Conservation (phyloP, 2,888 invertebrate species). For the Linyphia triangularis region DNA sequence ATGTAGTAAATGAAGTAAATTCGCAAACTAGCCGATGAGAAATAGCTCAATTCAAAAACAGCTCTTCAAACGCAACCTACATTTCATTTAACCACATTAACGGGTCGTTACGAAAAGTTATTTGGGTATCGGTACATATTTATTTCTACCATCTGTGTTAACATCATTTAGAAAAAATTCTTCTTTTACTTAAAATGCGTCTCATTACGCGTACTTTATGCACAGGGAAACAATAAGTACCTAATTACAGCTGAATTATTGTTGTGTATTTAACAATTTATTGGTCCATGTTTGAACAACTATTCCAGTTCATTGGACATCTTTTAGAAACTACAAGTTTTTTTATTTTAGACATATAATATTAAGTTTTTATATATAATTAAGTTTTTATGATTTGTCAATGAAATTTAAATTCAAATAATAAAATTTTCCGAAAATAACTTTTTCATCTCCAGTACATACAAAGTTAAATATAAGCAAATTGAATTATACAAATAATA, state of each 20-base stretch:
- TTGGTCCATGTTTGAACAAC: not conserved
- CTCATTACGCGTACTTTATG: not conserved
- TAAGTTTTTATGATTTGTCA: too few relatives aligned
- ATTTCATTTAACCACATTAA: constrained; percentile 63
- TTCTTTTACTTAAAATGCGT: not conserved
- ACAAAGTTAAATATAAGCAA: too few relatives aligned
- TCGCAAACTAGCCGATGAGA: too few relatives aligned
- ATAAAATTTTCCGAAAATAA: too few relatives aligned
- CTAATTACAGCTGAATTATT: constrained; percentile 46
- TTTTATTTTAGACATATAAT: not conserved
- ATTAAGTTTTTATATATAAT: too few relatives aligned
- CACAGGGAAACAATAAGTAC: not conserved
- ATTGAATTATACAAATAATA: too few relatives aligned
- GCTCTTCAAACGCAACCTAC: constrained; percentile 44
- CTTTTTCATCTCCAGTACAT: too few relatives aligned
- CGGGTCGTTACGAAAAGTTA: constrained; percentile 63
- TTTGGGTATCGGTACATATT: too few relatives aligned
- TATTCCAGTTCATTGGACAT: not conserved
- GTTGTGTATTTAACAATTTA: not conserved
- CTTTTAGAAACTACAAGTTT: not conserved
- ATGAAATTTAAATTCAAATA: too few relatives aligned
- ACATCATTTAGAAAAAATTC: constrained; percentile 42
- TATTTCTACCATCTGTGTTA: too few relatives aligned
- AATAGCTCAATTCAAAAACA: constrained; percentile 49
- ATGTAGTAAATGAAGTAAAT: too few relatives aligned